These are phyloP conservation scores for Loriculus beryllinus DNA, from an alignment of 2,797 vertebrate species.

Conservation along the genomic window DNA sequence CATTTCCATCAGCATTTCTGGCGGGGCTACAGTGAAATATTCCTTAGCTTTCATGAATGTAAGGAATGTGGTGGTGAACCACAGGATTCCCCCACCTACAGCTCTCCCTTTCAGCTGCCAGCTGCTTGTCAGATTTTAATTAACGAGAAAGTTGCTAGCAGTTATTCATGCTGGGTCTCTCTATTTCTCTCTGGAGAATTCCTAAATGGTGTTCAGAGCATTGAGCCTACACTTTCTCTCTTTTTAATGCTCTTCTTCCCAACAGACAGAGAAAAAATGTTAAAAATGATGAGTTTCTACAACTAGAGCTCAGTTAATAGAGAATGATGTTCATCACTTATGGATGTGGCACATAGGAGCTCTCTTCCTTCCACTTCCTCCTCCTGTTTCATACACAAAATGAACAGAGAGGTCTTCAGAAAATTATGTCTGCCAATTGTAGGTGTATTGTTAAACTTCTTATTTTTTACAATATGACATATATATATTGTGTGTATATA, in stretches of 20 bases:
- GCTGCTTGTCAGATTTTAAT: conserved; percentile 74
- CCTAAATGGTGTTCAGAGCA: conserved; percentile 38
- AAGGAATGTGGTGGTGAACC: conserved; percentile 72
- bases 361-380: not conserved
- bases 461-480: not conserved
- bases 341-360: not conserved
- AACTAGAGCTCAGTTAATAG: not conserved
- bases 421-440: not conserved
- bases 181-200: conserved; percentile 65
- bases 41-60: conserved; percentile 68
- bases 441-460: not conserved
- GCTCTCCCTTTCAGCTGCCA: conserved; percentile 72
- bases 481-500: not conserved
- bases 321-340: not conserved
- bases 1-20: conserved; percentile 61
- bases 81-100: conserved; percentile 75
- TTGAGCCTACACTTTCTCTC: conserved; percentile 21
- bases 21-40: conserved; percentile 60
- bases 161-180: conserved; percentile 66
- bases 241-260: conserved; percentile 15
- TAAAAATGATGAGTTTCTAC: conserved; percentile 6
- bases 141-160: conserved; percentile 69
- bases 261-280: conserved; percentile 16
- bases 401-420: not conserved
- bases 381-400: not conserved